Evolutionary conservation across 2,797 vertebrate species (phyloP).

Genomic region (Spheniscus humboldti): DNA sequence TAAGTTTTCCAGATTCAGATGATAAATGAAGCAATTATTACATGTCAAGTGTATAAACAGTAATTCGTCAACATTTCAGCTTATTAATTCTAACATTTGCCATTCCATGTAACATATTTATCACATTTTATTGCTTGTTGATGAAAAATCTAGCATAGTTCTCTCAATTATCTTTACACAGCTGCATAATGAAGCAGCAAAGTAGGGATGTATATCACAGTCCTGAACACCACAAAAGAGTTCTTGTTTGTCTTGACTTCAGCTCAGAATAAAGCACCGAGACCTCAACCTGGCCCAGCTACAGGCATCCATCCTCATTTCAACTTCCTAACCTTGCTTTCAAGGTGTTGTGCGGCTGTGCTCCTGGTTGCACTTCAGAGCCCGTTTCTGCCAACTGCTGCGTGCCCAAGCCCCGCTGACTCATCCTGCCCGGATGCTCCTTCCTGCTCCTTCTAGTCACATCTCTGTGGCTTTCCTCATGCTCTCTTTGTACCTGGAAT

Average conservation of each 20-base stretch:
- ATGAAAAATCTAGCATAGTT: conserved; percentile 49
- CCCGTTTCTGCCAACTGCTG: not conserved
- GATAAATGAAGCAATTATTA: conserved; percentile 76
- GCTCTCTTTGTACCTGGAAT: not conserved
- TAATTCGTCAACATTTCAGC: conserved; percentile 65
- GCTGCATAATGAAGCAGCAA: conserved; percentile 52
- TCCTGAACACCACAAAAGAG: not conserved
- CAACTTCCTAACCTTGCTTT: not conserved
- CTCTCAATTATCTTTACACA: conserved; percentile 59
- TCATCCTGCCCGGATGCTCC: not conserved
- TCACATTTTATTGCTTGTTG: conserved; percentile 69
- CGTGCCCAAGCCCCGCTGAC: not conserved
- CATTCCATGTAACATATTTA: conserved; percentile 53
- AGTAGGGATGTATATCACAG: conserved; percentile 33
- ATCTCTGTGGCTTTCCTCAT: not conserved
- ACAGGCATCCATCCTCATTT: not conserved
- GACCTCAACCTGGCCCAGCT: not conserved
- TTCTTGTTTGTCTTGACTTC: conserved; percentile 1
- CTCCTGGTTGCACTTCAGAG: not conserved
- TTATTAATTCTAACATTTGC: conserved; percentile 72
- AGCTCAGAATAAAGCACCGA: not conserved
- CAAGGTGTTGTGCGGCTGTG: not conserved
- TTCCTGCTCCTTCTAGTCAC: not conserved
- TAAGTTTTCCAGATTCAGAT: conserved; percentile 69
- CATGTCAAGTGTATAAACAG: conserved; percentile 71